Percentiles rank a stretch among this genome's conserved stretches.
Conservation (phyloP, 2,113 vertebrate genomes). For the Pelusios castaneus region DNA sequence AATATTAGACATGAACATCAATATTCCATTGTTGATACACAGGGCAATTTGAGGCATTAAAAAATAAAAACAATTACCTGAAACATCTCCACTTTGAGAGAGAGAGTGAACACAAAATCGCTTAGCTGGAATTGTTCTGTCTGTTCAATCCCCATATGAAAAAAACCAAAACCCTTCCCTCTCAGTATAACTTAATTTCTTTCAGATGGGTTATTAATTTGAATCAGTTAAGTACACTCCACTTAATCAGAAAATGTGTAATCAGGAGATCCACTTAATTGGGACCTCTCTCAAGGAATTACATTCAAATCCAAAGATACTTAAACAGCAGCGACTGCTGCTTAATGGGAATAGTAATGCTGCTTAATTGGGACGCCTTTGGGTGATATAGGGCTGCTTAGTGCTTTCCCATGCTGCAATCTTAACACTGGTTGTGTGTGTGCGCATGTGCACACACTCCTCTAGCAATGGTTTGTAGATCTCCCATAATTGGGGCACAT, state of each 20-base stretch:
- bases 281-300: slow-evolving; percentile 78
- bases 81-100: slow-evolving; percentile 67
- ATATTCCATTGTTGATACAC: slow-evolving; percentile 65
- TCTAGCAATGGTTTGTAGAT: accelerated
- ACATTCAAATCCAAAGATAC: slow-evolving; percentile 76
- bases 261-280: slow-evolving; percentile 79
- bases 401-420: not conserved
- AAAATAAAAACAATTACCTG: slow-evolving; percentile 17
- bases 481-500: not conserved
- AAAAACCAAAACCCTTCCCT: slow-evolving; percentile 70
- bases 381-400: slow-evolving; percentile 43
- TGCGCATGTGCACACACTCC: not conserved
- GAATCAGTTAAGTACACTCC: slow-evolving; percentile 79
- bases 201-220: slow-evolving; percentile 80
- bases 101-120: slow-evolving; percentile 61
- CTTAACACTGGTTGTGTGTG: not conserved
- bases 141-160: slow-evolving; percentile 61
- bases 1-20: slow-evolving; percentile 44
- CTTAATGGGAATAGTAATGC: slow-evolving; percentile 64
- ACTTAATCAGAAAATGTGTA: slow-evolving; percentile 79
- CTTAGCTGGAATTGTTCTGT: slow-evolving; percentile 70
- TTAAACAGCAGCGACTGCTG: slow-evolving; percentile 65
- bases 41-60: slow-evolving; percentile 41
- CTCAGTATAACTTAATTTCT: slow-evolving; percentile 73
- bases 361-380: slow-evolving; percentile 64